These are phyloP conservation scores for Drosophila barbarae DNA, from an alignment of 2,888 invertebrate species.

Conservation along the genomic window DNA sequence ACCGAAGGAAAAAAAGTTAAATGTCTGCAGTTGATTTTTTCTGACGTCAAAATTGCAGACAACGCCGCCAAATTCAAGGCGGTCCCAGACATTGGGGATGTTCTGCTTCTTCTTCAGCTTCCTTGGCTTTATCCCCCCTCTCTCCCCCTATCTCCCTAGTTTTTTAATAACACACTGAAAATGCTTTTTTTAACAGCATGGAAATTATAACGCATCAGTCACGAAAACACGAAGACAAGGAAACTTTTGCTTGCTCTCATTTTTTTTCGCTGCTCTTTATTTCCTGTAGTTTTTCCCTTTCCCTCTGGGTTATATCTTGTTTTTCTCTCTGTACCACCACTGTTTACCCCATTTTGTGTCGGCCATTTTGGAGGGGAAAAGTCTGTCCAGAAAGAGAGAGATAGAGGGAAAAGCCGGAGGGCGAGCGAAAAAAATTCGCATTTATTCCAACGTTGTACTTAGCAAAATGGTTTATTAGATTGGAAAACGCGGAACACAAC, in stretches of 20 bases:
- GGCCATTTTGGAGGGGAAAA: slow-evolving; percentile 57
- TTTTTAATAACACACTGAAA: slow-evolving; percentile 63
- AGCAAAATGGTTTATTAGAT: slow-evolving; percentile 61
- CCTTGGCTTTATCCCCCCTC: slow-evolving; percentile 6
- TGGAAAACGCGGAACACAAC: slow-evolving; percentile 39
- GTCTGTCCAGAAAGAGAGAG: slow-evolving; percentile 23
- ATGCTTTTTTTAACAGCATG: slow-evolving; percentile 66
- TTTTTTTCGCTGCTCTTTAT: neutral
- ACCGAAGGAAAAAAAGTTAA: slow-evolving; percentile 32
- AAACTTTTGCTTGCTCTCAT: neutral
- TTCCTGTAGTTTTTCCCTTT: neutral
- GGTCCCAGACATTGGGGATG: slow-evolving; percentile 41
- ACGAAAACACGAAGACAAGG: slow-evolving; percentile 57
- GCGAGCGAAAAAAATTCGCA: slow-evolving; percentile 24
- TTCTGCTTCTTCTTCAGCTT: slow-evolving; percentile 22
- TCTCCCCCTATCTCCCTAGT: neutral
- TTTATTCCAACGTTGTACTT: slow-evolving; percentile 27
- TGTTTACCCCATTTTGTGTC: slow-evolving; percentile 45
- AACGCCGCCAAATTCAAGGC: slow-evolving; percentile 51
- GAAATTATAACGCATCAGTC: slow-evolving; percentile 76
- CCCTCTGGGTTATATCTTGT: slow-evolving; percentile 37
- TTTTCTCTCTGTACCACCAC: slow-evolving; percentile 14
- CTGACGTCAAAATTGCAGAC: slow-evolving; percentile 77
- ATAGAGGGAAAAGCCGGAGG: slow-evolving; percentile 16
- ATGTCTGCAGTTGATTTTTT: slow-evolving; percentile 69